Conservation (phyloP, 2,888 invertebrate genomes). For the Euproctis similis region DNA sequence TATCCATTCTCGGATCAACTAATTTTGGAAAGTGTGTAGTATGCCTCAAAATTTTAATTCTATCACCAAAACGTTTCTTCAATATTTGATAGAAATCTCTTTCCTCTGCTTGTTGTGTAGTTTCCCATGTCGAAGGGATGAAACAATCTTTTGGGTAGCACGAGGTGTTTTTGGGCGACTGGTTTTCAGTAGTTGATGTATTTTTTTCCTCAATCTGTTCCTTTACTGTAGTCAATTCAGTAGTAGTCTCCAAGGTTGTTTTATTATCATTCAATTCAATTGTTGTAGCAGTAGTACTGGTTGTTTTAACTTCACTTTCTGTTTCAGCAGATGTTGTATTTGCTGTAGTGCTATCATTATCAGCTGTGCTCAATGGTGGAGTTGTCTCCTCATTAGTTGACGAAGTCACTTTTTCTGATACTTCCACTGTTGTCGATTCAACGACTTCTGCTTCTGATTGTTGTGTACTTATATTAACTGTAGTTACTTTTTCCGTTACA, state of each 20-base stretch:
- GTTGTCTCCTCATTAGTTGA: too few species aligned
- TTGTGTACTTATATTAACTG: too few species aligned
- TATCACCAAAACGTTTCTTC: constrained; percentile 38
- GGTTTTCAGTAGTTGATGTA: constrained; percentile 1
- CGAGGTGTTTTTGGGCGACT: too few species aligned
- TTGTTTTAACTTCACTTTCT: not conserved
- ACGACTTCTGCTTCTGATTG: too few species aligned
- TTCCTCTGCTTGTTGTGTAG: constrained; percentile 48
- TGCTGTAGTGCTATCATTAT: too few species aligned
- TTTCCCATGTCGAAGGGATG: constrained; percentile 54
- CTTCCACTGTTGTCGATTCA: too few species aligned
- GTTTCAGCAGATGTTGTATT: too few species aligned
- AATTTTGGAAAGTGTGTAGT: constrained; percentile 44
- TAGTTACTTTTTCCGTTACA: too few species aligned
- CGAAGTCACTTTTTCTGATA: too few species aligned
- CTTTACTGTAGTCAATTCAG: not conserved
- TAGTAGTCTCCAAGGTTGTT: not conserved
- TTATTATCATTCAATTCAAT: not conserved
- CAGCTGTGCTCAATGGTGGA: too few species aligned
- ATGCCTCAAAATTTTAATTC: constrained; percentile 33
- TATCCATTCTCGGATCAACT: too few species aligned
- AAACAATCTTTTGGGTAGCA: constrained; percentile 37
- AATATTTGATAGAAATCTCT: constrained; percentile 56
- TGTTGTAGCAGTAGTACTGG: constrained; percentile 2
- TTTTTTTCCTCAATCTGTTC: not conserved